Base-by-base conservation (phyloP, 2,888 invertebrate genomes). In the Drosophila mettleri region DNA sequence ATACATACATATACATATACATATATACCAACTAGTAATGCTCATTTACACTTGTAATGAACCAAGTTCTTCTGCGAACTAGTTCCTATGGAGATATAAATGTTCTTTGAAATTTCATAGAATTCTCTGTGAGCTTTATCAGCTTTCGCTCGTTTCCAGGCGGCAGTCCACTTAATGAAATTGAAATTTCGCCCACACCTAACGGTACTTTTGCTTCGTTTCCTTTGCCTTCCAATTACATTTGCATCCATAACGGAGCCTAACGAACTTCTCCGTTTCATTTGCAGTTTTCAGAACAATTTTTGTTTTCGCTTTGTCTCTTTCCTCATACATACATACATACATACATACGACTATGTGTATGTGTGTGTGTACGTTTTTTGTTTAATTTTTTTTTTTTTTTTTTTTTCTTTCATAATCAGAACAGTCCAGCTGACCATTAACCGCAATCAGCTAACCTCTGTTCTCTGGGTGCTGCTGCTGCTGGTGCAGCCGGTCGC, bases 401-500 rank as follows among this genome's bases (percentile, higher is more conserved):
- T 10, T 18, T 70, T 34, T n/a, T 55, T 48, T 39, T 46, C 45
- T 48, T 74, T 69, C 53, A 63, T 54, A 74, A 78, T 74, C 74
- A 78, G 63, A 53, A 52, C 62, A 67, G 67, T 67, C 78, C 46
- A 53, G 53, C 57, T 79, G 60, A 69, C 75, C 74, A 79, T 78
- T 74, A 68, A 60, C 69, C 79, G 58, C 67, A 74, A 74, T 59
- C 74, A 38, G 36, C 36, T 27, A 20, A 5, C 20, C 31, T 20
- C 20, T 20, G 33, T 24, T 27, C 24, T 5, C 24, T 16, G 18
- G 20, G 16, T 14, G 39, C 36, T 12, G 34, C 29, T 53, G 48
- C 33, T 54, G 63, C 57, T n/a, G n/a, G n/a, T n/a, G n/a, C n/a
- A n/a, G n/a, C n/a, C n/a, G 39, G 38, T 22, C 22, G 34, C 45